Base-by-base conservation (phyloP, 2,888 invertebrate genomes). In the Amphimallon solstitiale region DNA sequence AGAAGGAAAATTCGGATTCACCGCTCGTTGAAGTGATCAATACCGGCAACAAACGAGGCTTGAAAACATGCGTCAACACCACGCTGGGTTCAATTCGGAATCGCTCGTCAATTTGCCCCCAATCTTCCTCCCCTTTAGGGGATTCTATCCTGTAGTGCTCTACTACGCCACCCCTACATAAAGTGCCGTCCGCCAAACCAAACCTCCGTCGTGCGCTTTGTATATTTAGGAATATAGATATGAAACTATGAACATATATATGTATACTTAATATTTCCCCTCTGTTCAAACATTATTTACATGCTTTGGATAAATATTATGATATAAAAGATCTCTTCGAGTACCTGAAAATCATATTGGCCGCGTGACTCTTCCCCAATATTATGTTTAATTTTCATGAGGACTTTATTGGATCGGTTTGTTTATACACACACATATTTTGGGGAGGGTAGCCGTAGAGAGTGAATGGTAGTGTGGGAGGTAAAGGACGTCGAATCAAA, bases 11-110 rank as follows among this genome's bases (percentile, higher is more conserved):
- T 69, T 67, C 69, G 63, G 56, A 66, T 66, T 64, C 68, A 61
- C 61, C 63, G 67, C 62, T 67, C 69, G 66, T 75, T 70, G 66
- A 56, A 56, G 82, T 85, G 85, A 85, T 86, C 85, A 85, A 86
- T 85, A 86, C 84, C 81, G 82, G 81, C 81, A 77, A 73, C 76
- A 85, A 85, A 85, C 85, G 85, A 85, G 83, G 84, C 85, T 85
- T 85, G 85, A 86, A 86, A 86, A 86, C 85, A 86, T 85, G 86
- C 86, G 86, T 86, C 86, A 85, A 86, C 85, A 85, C 78, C 81
- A 81, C 81, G 79, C 70, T 61, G 67, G 67, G 69, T 70, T 70
- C 68, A 66, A 68, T 71, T 71, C 71, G 65, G 68, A 68, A 68
- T 68, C 68, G 66, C 67, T 70, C 68, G 69, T 71, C 68, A 69